Percentiles rank a stretch among this genome's conserved stretches.
These are phyloP conservation scores for Bemisia tabaci DNA, from an alignment of 1,140 invertebrate species.

Conservation along the genomic window DNA sequence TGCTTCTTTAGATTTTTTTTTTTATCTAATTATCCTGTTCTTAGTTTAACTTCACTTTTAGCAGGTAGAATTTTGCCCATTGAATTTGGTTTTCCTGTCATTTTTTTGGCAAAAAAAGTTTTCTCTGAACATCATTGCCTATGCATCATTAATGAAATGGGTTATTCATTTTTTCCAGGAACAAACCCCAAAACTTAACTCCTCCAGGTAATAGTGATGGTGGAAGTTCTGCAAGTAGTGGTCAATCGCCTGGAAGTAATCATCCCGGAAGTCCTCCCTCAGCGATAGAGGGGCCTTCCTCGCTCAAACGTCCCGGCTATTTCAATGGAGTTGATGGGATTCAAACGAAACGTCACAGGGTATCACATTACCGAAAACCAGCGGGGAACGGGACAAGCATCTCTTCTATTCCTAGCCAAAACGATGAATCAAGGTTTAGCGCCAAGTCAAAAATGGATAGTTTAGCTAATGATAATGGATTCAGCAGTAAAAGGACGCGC, in stretches of 20 bases:
- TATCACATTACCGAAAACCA: constrained; percentile 58
- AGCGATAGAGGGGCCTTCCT: neutral
- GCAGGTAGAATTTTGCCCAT: too few species aligned
- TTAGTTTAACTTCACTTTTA: too few species aligned
- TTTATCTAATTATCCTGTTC: too few species aligned
- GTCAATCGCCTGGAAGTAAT: constrained; percentile 53
- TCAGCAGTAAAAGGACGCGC: neutral
- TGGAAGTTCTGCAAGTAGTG: constrained; percentile 46
- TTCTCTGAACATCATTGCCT: too few species aligned
- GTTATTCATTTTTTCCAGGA: constrained; percentile 38
- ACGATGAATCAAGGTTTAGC: neutral
- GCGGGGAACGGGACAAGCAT: constrained; percentile 21
- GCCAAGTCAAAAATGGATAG: neutral
- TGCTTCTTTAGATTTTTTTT: too few species aligned
- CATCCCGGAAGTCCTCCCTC: constrained; percentile 44
- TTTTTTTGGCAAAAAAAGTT: too few species aligned
- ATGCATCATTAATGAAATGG: too few species aligned
- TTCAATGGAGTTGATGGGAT: constrained; percentile 44
- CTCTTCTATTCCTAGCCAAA: constrained; percentile 4
- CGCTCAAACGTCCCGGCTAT: constrained; percentile 35
- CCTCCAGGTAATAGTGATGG: constrained; percentile 71
- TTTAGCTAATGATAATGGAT: too few species aligned
- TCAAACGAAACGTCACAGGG: constrained; percentile 60
- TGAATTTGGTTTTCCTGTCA: too few species aligned
- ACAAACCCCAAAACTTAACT: constrained; percentile 76